phyloP scores from a whole-genome alignment of 2,113 vertebrate species.

The Hiodon alosoides region DNA sequence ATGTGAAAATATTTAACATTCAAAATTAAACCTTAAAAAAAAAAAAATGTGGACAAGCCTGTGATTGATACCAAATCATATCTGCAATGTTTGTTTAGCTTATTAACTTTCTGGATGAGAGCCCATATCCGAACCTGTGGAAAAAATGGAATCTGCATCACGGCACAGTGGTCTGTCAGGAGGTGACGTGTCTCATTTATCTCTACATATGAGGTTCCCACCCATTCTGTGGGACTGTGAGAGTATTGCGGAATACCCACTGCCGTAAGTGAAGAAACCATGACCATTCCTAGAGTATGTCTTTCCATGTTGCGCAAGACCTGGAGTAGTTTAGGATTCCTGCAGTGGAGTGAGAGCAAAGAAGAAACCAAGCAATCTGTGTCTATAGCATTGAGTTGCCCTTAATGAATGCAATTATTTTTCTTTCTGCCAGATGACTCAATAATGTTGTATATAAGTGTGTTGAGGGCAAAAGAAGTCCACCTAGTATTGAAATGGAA shows the following conservation, averaged over 20 bases:
- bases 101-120: constrained; percentile 6
- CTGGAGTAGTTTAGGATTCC: too few relatives aligned
- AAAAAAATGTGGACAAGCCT: neutral
- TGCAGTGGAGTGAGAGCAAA: too few relatives aligned
- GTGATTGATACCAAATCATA: neutral
- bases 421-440: too few relatives aligned
- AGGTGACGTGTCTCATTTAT: neutral
- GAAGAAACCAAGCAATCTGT: too few relatives aligned
- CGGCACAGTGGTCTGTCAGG: neutral
- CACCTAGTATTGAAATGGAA: too few relatives aligned
- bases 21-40: constrained; percentile 7
- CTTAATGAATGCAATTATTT: too few relatives aligned
- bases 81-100: neutral
- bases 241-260: neutral
- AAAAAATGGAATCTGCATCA: neutral
- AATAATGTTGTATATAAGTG: too few relatives aligned
- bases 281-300: neutral
- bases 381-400: too few relatives aligned
- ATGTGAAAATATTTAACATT: neutral
- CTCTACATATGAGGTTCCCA: neutral
- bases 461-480: too few relatives aligned
- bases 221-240: neutral
- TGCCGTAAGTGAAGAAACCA: neutral
- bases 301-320: neutral
- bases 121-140: neutral